Conservation (phyloP, 2,797 vertebrate species). For the Rhinoraja longicauda region DNA sequence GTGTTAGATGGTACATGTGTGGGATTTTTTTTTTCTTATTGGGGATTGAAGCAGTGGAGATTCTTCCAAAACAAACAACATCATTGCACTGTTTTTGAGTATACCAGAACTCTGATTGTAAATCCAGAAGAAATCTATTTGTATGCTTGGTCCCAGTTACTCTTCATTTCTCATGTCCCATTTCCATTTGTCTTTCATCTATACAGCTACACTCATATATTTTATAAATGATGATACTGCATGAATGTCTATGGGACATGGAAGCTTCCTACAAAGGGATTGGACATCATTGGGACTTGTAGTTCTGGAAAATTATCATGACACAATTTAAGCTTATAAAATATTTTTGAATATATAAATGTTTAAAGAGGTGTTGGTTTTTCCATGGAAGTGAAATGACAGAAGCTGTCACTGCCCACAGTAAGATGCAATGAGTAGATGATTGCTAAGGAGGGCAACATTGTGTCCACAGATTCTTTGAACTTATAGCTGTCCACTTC, state of each 20-base stretch:
- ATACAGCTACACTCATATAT: not conserved
- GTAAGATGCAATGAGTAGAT: not conserved
- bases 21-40: too few species aligned
- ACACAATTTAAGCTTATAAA: not conserved
- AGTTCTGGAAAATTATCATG: not conserved
- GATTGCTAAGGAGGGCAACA: not conserved
- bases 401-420: not conserved
- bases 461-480: not conserved
- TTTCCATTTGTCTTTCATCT: not conserved
- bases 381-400: not conserved
- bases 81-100: too few species aligned
- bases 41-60: too few species aligned
- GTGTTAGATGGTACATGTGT: too few species aligned
- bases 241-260: not conserved
- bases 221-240: not conserved
- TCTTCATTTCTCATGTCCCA: not conserved
- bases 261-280: not conserved
- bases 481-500: not conserved
- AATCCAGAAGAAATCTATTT: not conserved
- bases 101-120: not conserved
- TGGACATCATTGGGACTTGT: not conserved
- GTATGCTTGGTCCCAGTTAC: not conserved
- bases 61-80: too few species aligned
- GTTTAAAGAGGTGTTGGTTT: not conserved
- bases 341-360: conserved; percentile 1